Evolutionary conservation across 2,888 invertebrate genomes (phyloP), one percentile per base, ranked within the genome.

Genomic region (Formica aserva): DNA sequence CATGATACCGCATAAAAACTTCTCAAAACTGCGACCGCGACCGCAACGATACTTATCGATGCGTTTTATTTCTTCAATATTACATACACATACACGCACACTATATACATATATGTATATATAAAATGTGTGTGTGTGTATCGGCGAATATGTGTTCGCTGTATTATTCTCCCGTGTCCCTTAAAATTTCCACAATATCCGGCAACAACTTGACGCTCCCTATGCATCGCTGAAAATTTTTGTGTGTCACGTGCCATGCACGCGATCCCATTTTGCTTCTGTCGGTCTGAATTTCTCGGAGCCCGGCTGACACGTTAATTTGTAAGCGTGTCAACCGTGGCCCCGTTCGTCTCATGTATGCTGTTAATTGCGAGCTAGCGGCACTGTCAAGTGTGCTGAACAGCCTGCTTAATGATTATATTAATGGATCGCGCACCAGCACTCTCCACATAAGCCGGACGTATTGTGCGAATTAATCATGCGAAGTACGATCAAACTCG

Each of bases 391-490:
- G 78, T 78, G 71, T 45, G 78, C 78, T 60, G 78, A 78, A 78
- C 60, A 60, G 78, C 71, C 78, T 78, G 78, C 71, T 78, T 78
- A 78, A 78, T 78, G 60, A 78, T 78, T 78, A 78, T 78, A 78
- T 78, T 78, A 78, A 78, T 78, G 72, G 72, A 78, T 78, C 18
- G 60, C n/a, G 71, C 45, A 45, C 32, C 45, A n/a, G 60, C 32
- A 45, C 60, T 78, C 71, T 11, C 57, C 22, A 4, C 71, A 22
- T 57, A 57, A 57, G 18, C 57, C 52, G 41, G 57, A 71, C 57
- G 29, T 60, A 32, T 71, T 29, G 45, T 35, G 18, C 32, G 11
- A 65, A 78, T 78, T 78, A 71, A 78, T 78, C 72, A 71, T 29
- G 29, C 72, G 0, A n/a, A 4, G 8, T 6, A 38, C 22, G 45